phyloP scores from a whole-genome alignment of 2,888 invertebrate genomes.

The Hymenopus coronatus region DNA sequence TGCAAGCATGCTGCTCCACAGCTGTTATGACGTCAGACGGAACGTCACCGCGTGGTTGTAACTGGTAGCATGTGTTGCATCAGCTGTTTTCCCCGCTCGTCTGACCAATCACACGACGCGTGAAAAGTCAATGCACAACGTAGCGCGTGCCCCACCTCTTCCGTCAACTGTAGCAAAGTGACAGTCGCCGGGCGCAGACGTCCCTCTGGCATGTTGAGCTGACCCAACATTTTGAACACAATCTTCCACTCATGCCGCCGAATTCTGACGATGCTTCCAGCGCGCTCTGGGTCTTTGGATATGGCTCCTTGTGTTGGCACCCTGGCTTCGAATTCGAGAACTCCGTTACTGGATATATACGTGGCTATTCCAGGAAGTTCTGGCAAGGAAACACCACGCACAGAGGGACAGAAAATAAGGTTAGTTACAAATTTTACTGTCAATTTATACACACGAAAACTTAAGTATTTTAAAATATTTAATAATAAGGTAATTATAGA shows the following conservation, averaged over 20 bases:
- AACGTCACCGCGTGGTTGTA: background rate
- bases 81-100: background rate
- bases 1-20: background rate
- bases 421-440: conserved; percentile 45
- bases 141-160: background rate
- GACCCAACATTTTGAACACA: background rate
- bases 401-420: conserved; percentile 71
- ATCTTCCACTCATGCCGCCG: background rate
- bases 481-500: no score
- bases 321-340: conserved; percentile 84
- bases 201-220: background rate
- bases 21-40: background rate
- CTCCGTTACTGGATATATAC: conserved; percentile 77
- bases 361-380: conserved; percentile 79
- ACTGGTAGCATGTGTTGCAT: background rate
- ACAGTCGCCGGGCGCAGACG: background rate
- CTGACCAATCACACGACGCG: background rate
- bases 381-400: conserved; percentile 91
- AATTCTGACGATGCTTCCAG: background rate
- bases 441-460: no score
- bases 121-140: background rate
- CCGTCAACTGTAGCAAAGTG: background rate
- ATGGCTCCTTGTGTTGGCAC: conserved; percentile 94
- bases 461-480: no score
- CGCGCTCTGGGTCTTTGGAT: conserved; percentile 90